Evolutionary conservation across 1,140 invertebrate genomes (phyloP).

Genomic region (Drosophila azteca): DNA sequence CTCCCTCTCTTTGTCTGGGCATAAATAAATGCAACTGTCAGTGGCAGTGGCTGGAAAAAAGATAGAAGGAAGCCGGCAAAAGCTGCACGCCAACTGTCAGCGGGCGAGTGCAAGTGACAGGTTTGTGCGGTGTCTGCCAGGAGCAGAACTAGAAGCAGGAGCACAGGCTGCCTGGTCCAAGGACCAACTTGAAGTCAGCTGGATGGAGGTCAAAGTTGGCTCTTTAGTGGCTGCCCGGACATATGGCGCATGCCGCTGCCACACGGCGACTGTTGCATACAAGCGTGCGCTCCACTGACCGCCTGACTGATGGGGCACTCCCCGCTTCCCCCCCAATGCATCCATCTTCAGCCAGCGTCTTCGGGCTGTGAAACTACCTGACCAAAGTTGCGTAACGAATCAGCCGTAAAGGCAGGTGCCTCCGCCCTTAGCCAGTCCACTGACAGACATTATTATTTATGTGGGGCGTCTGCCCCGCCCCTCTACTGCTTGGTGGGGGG

Average conservation of each 20-base stretch:
- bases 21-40: conserved; percentile 74
- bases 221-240: conserved; percentile 50
- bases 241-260: conserved; percentile 59
- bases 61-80: conserved; percentile 21
- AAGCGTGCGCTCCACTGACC: conserved; percentile 51
- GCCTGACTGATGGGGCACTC: conserved; percentile 22
- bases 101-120: conserved; percentile 67
- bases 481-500: too few relatives aligned
- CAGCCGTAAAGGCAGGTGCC: conserved; percentile 52
- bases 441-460: conserved; percentile 77
- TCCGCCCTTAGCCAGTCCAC: conserved; percentile 8
- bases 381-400: conserved; percentile 72
- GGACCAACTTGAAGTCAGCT: conserved; percentile 8
- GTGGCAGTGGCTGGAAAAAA: conserved; percentile 31
- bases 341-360: neutral
- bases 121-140: conserved; percentile 39
- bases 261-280: conserved; percentile 58
- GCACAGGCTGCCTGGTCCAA: neutral
- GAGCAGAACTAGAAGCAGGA: conserved; percentile 11
- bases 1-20: neutral
- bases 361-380: conserved; percentile 56
- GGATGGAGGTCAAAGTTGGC: conserved; percentile 60
- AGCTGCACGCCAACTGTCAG: conserved; percentile 72
- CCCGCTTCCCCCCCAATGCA: neutral
- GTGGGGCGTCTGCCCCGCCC: conserved; percentile 1